These are phyloP conservation scores for Micropterix aruncella DNA, from an alignment of 2,888 invertebrate genomes.

Conservation along the genomic window DNA sequence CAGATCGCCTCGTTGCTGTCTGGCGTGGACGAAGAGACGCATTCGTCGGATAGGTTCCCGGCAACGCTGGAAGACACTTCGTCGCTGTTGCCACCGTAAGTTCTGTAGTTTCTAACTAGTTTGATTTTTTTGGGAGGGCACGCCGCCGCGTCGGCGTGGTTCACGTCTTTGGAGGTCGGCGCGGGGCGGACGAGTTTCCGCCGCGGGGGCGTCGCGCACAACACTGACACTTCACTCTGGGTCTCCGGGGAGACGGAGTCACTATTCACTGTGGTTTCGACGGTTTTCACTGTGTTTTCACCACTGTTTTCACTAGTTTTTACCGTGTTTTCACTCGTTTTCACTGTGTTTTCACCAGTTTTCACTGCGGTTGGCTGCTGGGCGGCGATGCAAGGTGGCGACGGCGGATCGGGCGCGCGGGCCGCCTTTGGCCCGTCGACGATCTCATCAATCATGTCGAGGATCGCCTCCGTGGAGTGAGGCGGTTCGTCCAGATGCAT, in stretches of 20 bases:
- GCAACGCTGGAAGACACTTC: neutral
- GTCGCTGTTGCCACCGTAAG: slow-evolving; percentile 3
- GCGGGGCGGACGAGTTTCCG: slow-evolving; percentile 29
- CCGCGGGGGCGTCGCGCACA: slow-evolving; percentile 25
- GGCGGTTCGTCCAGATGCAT: slow-evolving; percentile 14
- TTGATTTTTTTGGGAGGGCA: slow-evolving; percentile 34
- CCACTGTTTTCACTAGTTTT: slow-evolving; percentile 34
- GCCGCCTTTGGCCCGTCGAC: slow-evolving; percentile 33
- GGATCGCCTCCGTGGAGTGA: slow-evolving; percentile 32
- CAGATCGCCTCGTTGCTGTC: neutral
- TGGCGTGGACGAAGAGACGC: neutral
- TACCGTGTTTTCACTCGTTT: slow-evolving; percentile 26
- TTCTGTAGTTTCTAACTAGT: slow-evolving; percentile 30
- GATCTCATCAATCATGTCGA: slow-evolving; percentile 39
- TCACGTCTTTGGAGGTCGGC: slow-evolving; percentile 20
- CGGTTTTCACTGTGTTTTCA: slow-evolving; percentile 29
- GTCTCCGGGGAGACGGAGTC: slow-evolving; percentile 28
- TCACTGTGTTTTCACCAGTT: slow-evolving; percentile 16
- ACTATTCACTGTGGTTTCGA: slow-evolving; percentile 35
- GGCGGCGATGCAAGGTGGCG: slow-evolving; percentile 12
- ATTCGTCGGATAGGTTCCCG: neutral
- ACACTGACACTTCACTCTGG: slow-evolving; percentile 17
- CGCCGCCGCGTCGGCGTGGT: slow-evolving; percentile 30
- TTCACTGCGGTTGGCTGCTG: slow-evolving; percentile 7
- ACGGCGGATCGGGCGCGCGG: too few relatives aligned